Conservation (phyloP, 2,113 vertebrate species). For the Neodontobutis hainanensis region DNA sequence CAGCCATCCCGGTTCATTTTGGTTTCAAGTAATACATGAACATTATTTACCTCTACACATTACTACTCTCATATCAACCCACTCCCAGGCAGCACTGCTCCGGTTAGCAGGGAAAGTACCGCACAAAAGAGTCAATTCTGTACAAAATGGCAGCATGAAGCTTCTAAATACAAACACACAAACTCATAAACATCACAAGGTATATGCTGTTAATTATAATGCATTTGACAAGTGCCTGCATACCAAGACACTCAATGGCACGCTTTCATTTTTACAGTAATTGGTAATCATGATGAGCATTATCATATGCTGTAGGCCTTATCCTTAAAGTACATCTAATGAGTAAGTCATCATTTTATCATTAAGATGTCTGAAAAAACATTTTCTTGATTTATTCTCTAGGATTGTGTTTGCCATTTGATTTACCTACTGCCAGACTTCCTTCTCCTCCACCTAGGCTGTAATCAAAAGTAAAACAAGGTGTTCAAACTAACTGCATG, state of each 20-base stretch:
- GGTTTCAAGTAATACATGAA: constrained; percentile 62
- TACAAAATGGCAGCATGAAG: constrained; percentile 46
- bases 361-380: constrained; percentile 19
- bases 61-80: constrained; percentile 55
- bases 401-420: neutral
- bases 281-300: constrained; percentile 34
- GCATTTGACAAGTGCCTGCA: neutral
- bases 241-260: neutral
- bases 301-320: constrained; percentile 15
- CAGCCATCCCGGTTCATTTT: constrained; percentile 57
- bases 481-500: too few species aligned
- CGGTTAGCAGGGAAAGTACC: constrained; percentile 35
- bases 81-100: constrained; percentile 48
- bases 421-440: neutral
- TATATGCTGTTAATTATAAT: constrained; percentile 29
- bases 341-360: constrained; percentile 21
- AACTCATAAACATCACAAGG: constrained; percentile 19
- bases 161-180: neutral
- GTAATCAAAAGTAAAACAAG: too few species aligned
- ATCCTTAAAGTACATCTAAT: constrained; percentile 34
- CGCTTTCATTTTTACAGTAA: constrained; percentile 19
- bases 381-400: constrained; percentile 4
- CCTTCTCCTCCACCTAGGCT: too few species aligned
- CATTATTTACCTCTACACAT: constrained; percentile 63
- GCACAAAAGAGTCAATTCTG: constrained; percentile 51